Percentiles rank a stretch among this genome's conserved stretches.
phyloP scores from a whole-genome alignment of 1,140 invertebrate species.

The Heliconius congener region DNA sequence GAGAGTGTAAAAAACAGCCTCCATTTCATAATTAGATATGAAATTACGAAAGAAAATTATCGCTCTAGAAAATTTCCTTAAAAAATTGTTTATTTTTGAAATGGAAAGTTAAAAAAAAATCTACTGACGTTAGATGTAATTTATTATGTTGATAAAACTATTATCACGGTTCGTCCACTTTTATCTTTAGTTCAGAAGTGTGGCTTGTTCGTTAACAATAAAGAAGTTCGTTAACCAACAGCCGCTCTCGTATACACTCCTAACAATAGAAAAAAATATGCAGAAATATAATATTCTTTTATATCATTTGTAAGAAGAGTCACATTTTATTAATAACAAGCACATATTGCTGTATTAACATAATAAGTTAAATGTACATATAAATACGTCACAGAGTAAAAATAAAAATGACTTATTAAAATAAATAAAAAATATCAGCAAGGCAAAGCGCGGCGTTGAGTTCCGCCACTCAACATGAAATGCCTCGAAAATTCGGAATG shows the following conservation, averaged over 20 bases:
- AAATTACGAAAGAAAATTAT: background rate
- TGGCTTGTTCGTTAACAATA: conserved; percentile 1
- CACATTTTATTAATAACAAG: background rate
- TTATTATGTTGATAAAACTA: background rate
- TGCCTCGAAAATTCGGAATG: too few relatives aligned
- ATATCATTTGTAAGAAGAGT: background rate
- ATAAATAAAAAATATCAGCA: background rate
- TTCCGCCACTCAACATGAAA: too few relatives aligned
- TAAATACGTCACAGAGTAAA: too few relatives aligned
- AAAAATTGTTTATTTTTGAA: background rate
- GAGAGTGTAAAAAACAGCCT: background rate
- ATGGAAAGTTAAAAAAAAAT: too few relatives aligned
- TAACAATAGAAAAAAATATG: conserved; percentile 9
- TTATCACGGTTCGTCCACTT: background rate
- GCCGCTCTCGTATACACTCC: background rate
- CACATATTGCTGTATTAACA: background rate
- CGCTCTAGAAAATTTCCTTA: background rate
- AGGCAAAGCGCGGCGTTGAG: background rate
- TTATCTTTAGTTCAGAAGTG: background rate
- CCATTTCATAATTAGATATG: background rate
- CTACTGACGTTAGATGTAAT: too few relatives aligned
- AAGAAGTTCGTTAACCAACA: background rate
- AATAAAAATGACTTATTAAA: too few relatives aligned
- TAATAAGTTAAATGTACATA: too few relatives aligned
- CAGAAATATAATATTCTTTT: conserved; percentile 4